These are phyloP conservation scores for Lasioglossum villosulum DNA, from an alignment of 2,888 invertebrate genomes.

Conservation along the genomic window DNA sequence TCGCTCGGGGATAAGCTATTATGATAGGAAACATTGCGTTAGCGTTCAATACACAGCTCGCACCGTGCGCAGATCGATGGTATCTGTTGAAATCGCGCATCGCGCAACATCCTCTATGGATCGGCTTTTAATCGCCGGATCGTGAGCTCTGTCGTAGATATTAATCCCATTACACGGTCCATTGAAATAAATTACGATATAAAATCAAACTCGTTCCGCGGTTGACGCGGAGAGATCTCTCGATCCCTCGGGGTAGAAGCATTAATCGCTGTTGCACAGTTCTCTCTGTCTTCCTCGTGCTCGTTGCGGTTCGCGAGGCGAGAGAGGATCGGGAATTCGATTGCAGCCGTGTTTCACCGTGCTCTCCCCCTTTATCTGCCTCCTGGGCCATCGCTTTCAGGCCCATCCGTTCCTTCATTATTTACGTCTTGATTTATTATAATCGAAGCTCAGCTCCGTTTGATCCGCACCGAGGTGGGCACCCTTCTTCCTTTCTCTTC, in stretches of 20 bases:
- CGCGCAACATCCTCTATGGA: background rate
- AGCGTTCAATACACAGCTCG: background rate
- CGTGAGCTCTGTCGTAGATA: slow-evolving; percentile 30
- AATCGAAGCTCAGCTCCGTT: slow-evolving; percentile 82
- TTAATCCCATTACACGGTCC: slow-evolving; percentile 68
- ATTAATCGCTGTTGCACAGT: slow-evolving; percentile 76
- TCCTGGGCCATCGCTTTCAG: slow-evolving; percentile 43
- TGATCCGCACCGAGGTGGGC: slow-evolving; percentile 77
- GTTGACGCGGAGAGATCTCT: slow-evolving; percentile 51
- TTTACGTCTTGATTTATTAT: slow-evolving; percentile 84
- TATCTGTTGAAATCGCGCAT: background rate
- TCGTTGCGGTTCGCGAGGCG: slow-evolving; percentile 36
- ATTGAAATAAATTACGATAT: slow-evolving; percentile 66
- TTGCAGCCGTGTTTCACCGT: slow-evolving; percentile 73
- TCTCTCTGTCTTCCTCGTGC: slow-evolving; percentile 60
- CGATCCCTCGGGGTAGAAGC: slow-evolving; percentile 73
- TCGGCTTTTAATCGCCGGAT: background rate
- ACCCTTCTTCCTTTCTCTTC: background rate
- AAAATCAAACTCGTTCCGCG: slow-evolving; percentile 64
- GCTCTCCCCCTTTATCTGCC: slow-evolving; percentile 43
- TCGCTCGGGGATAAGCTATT: background rate
- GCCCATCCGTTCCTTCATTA: slow-evolving; percentile 80
- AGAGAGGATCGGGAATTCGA: slow-evolving; percentile 72
- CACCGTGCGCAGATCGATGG: background rate
- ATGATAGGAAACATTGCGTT: background rate